A percentile compares a stretch with the other conserved stretches of the same genome.
Conservation (phyloP, 1,140 invertebrate species). For the Hestina assimilis region DNA sequence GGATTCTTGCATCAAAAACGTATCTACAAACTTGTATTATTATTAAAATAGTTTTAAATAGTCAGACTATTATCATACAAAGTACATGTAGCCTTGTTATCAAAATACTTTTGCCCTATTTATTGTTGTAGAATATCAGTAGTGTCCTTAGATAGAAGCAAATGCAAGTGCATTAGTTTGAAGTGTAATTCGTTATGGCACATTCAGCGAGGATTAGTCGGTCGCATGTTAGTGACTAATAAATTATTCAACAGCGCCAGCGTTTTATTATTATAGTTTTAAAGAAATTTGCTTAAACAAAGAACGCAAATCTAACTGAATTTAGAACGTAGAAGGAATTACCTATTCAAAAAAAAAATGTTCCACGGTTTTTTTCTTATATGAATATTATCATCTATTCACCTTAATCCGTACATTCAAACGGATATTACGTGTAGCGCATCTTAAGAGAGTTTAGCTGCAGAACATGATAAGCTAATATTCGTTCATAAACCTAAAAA, state of each 20-base stretch:
- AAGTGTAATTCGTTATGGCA: slow-evolving; percentile 18
- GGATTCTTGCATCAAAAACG: too few relatives aligned
- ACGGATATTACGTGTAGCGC: neutral
- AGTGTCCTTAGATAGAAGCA: neutral
- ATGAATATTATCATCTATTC: neutral
- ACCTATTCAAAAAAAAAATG: neutral
- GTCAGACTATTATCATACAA: too few relatives aligned
- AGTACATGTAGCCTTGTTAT: too few relatives aligned
- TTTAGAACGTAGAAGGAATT: neutral
- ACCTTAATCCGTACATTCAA: neutral
- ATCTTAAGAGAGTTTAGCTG: neutral
- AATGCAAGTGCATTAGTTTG: slow-evolving; percentile 8
- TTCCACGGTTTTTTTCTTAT: neutral
- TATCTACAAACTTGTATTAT: too few relatives aligned
- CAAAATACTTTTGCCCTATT: too few relatives aligned
- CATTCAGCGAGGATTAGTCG: slow-evolving; percentile 14
- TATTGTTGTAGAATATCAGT: neutral
- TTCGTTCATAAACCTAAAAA: slow-evolving; percentile 9
- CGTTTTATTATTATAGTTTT: slow-evolving; percentile 7
- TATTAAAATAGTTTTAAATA: too few relatives aligned
- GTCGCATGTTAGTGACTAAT: slow-evolving; percentile 11
- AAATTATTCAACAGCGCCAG: slow-evolving; percentile 13
- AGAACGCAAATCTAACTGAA: neutral
- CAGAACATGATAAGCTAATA: slow-evolving; percentile 2
- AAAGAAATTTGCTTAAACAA: slow-evolving; percentile 5